A percentile compares a stretch with the other conserved stretches of the same genome.
Evolutionary conservation across 2,888 invertebrate species (phyloP).

Genomic region (Nowickia ferox): DNA sequence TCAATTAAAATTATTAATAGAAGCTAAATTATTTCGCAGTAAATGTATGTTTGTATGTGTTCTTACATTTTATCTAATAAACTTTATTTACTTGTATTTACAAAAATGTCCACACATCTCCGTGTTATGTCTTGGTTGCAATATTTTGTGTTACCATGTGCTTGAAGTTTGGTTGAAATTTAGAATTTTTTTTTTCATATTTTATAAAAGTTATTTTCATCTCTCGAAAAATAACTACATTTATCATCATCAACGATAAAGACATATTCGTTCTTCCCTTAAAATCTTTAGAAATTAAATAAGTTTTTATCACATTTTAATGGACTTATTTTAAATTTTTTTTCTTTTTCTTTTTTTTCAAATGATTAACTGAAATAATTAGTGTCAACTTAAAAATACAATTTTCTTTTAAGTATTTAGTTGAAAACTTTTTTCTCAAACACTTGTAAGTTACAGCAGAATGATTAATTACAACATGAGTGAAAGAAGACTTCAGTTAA

Average conservation of each 20-base stretch:
- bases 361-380: conserved; percentile 69
- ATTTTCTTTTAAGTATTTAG: conserved; percentile 28
- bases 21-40: no score
- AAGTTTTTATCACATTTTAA: conserved; percentile 4
- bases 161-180: no score
- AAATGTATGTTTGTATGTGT: no score
- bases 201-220: not conserved
- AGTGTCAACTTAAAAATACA: conserved; percentile 69
- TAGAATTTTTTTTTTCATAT: conserved; percentile 27
- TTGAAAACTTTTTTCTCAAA: not conserved
- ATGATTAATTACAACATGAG: conserved; percentile 68
- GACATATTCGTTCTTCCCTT: not conserved
- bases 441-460: conserved; percentile 55
- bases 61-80: no score
- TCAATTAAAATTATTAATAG: no score
- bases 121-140: no score
- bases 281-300: conserved; percentile 3
- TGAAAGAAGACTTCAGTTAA: conserved; percentile 30
- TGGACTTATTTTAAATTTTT: conserved; percentile 8
- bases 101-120: no score
- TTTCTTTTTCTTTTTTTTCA: conserved; percentile 8
- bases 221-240: not conserved
- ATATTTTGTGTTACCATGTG: no score
- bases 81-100: no score
- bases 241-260: conserved; percentile 33